phyloP scores from a whole-genome alignment of 2,797 vertebrate genomes.

The Gymnothorax javanicus region DNA sequence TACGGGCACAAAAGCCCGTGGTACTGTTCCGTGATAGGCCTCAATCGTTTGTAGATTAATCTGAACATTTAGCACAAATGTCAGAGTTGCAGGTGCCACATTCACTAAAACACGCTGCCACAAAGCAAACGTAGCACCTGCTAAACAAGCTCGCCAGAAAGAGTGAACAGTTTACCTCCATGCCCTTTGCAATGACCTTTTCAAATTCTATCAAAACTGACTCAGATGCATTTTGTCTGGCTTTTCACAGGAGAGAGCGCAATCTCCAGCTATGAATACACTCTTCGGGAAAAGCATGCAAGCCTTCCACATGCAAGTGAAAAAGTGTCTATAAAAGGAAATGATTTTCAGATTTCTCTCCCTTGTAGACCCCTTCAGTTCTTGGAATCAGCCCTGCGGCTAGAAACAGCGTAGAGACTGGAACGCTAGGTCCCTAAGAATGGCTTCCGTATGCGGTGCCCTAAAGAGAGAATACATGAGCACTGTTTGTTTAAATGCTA shows the following conservation, averaged over 20 bases:
- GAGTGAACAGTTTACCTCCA: not conserved
- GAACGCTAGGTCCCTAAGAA: not conserved
- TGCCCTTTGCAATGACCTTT: constrained; percentile 25
- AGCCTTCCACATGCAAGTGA: not conserved
- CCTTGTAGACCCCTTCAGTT: not conserved
- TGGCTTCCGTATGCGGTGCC: not conserved
- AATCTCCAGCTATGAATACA: not conserved
- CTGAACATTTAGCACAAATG: not conserved
- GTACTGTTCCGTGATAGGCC: not conserved
- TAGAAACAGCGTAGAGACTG: not conserved
- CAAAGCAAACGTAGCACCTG: not conserved
- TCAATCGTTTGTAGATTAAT: not conserved
- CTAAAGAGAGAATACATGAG: not conserved
- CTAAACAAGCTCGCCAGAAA: not conserved
- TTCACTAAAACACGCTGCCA: not conserved
- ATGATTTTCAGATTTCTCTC: not conserved
- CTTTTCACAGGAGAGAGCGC: not conserved
- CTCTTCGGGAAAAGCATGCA: not conserved
- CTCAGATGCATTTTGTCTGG: not conserved
- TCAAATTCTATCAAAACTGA: constrained; percentile 49
- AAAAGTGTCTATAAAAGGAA: not conserved
- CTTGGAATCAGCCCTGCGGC: not conserved
- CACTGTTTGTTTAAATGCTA: not conserved
- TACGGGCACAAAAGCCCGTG: not conserved
- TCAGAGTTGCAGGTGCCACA: not conserved